Conservation (phyloP, 2,797 vertebrate genomes). For the Lemur catta region DNA sequence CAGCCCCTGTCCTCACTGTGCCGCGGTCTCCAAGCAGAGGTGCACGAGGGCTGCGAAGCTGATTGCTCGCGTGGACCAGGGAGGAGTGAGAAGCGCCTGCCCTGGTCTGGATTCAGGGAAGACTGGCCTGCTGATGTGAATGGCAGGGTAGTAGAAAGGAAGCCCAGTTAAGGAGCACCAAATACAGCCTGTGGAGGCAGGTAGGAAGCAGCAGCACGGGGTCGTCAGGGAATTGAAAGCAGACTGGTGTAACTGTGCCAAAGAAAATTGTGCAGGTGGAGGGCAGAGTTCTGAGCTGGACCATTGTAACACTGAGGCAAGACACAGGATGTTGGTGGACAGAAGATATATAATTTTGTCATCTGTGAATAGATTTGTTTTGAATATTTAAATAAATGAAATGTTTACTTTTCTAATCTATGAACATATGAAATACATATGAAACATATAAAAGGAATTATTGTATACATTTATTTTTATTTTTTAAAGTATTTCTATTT, state of each 20-base stretch:
- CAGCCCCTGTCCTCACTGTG: fast-evolving
- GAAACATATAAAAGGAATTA: background rate
- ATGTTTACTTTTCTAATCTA: background rate
- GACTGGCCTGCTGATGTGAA: background rate
- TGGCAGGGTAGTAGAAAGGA: background rate
- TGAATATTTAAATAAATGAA: background rate
- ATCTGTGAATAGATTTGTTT: background rate
- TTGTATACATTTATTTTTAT: background rate
- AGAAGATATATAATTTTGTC: background rate
- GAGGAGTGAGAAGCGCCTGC: background rate
- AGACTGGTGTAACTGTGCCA: fast-evolving
- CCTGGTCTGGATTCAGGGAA: fast-evolving
- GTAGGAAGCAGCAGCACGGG: background rate
- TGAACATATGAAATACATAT: background rate
- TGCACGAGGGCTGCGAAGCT: fast-evolving
- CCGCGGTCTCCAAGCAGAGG: background rate
- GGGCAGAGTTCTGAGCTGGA: fast-evolving
- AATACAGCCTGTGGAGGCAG: fast-evolving
- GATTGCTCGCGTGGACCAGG: no score
- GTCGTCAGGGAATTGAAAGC: fast-evolving
- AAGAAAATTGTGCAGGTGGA: fast-evolving
- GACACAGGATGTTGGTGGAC: fast-evolving
- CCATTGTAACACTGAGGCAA: fast-evolving
- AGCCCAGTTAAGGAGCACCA: background rate
- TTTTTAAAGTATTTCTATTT: background rate